Percentiles rank a stretch among this genome's conserved stretches.
phyloP scores from a whole-genome alignment of 2,888 invertebrate genomes.

The Monochamus alternatus region DNA sequence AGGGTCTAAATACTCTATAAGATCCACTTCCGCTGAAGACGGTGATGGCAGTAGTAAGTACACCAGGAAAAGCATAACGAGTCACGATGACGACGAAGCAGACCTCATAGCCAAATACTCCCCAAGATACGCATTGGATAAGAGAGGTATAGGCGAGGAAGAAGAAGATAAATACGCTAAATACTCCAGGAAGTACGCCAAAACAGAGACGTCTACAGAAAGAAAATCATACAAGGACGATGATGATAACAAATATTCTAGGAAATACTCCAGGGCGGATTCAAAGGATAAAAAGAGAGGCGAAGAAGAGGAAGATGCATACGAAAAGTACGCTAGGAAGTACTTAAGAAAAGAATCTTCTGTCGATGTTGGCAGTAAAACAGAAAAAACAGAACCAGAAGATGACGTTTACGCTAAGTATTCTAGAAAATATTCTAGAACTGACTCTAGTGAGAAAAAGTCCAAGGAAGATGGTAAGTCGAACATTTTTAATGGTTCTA shows the following conservation, averaged over 20 bases:
- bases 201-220: slow-evolving; percentile 55
- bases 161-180: slow-evolving; percentile 63
- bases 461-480: slow-evolving; percentile 38
- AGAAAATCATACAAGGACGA: slow-evolving; percentile 53
- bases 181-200: slow-evolving; percentile 62
- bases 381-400: slow-evolving; percentile 42
- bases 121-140: slow-evolving; percentile 49
- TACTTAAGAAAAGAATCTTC: slow-evolving; percentile 58
- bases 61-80: slow-evolving; percentile 42
- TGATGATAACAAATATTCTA: slow-evolving; percentile 54
- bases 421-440: slow-evolving; percentile 55
- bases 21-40: slow-evolving; percentile 57
- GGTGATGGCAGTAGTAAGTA: slow-evolving; percentile 53
- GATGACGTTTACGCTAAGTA: slow-evolving; percentile 53
- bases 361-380: slow-evolving; percentile 8
- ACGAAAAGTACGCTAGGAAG: slow-evolving; percentile 60
- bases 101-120: slow-evolving; percentile 58
- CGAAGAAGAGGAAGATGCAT: slow-evolving; percentile 59
- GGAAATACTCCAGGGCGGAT: slow-evolving; percentile 55
- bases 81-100: slow-evolving; percentile 57
- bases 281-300: slow-evolving; percentile 54
- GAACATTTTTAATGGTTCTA: not conserved
- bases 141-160: slow-evolving; percentile 63
- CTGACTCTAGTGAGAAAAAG: slow-evolving; percentile 51
- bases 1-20: slow-evolving; percentile 57